Evolutionary conservation across 2,888 invertebrate species (phyloP).

Genomic region (Flexamia atlantica): DNA sequence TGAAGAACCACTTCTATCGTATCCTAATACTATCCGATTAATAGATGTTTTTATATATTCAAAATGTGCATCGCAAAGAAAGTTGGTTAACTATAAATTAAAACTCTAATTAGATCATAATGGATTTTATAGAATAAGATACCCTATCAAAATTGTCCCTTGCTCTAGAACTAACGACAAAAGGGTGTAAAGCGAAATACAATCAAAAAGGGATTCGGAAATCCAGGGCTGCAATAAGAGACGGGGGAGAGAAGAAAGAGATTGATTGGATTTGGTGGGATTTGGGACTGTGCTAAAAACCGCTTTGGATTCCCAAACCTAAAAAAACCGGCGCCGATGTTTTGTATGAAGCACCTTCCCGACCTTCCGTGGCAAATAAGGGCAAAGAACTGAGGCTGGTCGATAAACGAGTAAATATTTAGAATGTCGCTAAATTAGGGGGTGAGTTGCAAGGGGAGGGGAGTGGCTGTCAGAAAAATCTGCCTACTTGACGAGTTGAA

Average conservation of each 20-base stretch:
- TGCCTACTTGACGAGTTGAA: slow-evolving; percentile 2
- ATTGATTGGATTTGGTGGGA: slow-evolving; percentile 20
- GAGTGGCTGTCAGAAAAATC: slow-evolving; percentile 46
- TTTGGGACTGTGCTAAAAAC: slow-evolving; percentile 25
- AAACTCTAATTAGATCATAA: no score
- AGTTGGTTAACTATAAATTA: no score
- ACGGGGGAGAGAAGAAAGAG: slow-evolving; percentile 14
- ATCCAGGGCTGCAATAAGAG: neutral
- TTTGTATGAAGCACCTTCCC: slow-evolving; percentile 31
- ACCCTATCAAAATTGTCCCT: neutral
- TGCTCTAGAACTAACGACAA: neutral
- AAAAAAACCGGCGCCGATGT: slow-evolving; percentile 25
- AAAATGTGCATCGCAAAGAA: no score
- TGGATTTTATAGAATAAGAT: no score
- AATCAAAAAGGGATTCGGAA: neutral
- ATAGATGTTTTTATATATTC: no score
- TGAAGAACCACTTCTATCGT: no score
- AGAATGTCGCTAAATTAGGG: slow-evolving; percentile 29
- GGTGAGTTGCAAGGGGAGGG: neutral
- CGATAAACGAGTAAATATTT: slow-evolving; percentile 42
- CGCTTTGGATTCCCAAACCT: slow-evolving; percentile 33
- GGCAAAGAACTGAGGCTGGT: slow-evolving; percentile 51
- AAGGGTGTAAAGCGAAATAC: neutral
- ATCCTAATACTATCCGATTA: no score
- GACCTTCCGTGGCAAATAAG: slow-evolving; percentile 46